phyloP scores from a whole-genome alignment of 2,797 vertebrate genomes.

The Cyclopterus lumpus region DNA sequence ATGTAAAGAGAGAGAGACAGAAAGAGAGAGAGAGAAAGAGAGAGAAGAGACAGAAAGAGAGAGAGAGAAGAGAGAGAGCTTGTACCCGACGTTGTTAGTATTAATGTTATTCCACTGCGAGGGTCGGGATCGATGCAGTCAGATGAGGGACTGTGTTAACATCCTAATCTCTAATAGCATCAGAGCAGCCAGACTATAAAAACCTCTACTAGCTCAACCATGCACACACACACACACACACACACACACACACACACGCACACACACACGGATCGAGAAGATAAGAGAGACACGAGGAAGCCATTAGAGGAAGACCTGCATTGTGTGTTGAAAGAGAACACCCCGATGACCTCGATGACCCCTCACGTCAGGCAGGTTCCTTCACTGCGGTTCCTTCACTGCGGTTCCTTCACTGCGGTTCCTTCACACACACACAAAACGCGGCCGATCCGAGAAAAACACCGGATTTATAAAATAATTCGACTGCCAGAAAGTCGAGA shows the following conservation, averaged over 20 bases:
- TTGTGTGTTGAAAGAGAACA: slow-evolving; percentile 57
- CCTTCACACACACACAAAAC: not conserved
- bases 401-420: not conserved
- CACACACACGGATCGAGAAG: slow-evolving; percentile 55
- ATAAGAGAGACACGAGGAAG: slow-evolving; percentile 65
- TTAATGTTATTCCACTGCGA: slow-evolving; percentile 71
- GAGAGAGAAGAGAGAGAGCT: slow-evolving; percentile 52
- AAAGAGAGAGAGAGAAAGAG: slow-evolving; percentile 50
- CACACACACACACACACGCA: not conserved
- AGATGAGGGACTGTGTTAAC: slow-evolving; percentile 79
- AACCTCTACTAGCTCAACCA: slow-evolving; percentile 62
- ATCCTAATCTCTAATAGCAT: slow-evolving; percentile 81
- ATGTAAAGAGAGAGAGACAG: slow-evolving; percentile 59
- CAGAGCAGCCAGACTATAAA: slow-evolving; percentile 73
- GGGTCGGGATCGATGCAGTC: slow-evolving; percentile 74
- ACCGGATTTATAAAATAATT: not conserved
- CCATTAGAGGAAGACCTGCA: slow-evolving; percentile 64
- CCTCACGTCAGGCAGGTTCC: no score
- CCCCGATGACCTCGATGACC: slow-evolving; percentile 61
- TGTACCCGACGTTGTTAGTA: slow-evolving; percentile 75
- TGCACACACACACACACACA: not conserved
- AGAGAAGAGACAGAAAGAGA: slow-evolving; percentile 28
- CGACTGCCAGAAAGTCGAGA: not conserved
- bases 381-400: slow-evolving; percentile 1
- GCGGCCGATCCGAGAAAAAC: not conserved